These are phyloP conservation scores for Takifugu bimaculatus DNA, from an alignment of 2,113 vertebrate species.

Conservation along the genomic window DNA sequence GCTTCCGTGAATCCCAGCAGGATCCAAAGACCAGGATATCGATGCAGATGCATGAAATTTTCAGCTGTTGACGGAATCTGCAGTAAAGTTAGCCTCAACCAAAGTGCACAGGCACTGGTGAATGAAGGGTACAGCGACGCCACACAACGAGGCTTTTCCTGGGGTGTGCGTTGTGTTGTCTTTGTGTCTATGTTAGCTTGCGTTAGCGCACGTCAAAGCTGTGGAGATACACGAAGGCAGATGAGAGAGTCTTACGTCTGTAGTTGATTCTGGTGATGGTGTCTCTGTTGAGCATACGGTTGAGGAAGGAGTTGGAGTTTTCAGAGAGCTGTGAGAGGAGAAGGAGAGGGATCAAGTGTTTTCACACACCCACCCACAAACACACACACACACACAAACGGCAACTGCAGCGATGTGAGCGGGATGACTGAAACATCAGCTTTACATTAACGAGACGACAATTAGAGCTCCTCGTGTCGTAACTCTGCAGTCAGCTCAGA, in stretches of 20 bases:
- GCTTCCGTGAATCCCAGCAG: no score
- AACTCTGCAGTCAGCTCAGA: no score
- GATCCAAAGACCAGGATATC: background rate
- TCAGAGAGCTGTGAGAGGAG: slow-evolving; percentile 82
- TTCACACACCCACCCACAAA: background rate
- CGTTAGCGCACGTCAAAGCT: no score
- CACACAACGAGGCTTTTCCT: no score
- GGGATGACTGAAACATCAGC: no score
- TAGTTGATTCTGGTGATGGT: slow-evolving; percentile 95
- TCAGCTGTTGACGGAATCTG: background rate
- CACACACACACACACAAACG: background rate
- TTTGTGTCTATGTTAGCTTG: slow-evolving; percentile 3
- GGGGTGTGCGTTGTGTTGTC: background rate
- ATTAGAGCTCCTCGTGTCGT: no score
- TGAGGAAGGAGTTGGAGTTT: slow-evolving; percentile 91
- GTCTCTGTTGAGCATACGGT: slow-evolving; percentile 97
- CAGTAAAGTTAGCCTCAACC: background rate
- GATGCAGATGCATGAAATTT: background rate
- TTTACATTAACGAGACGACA: no score
- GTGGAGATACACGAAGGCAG: no score
- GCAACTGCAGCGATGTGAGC: background rate
- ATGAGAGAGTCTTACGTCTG: slow-evolving; percentile 60
- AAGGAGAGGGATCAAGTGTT: slow-evolving; percentile 29
- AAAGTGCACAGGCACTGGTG: no score
- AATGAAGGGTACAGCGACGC: no score